Evolutionary conservation across 2,888 invertebrate genomes (phyloP), one percentile per base, ranked within the genome.

Genomic region (Eubasilissa splendida): DNA sequence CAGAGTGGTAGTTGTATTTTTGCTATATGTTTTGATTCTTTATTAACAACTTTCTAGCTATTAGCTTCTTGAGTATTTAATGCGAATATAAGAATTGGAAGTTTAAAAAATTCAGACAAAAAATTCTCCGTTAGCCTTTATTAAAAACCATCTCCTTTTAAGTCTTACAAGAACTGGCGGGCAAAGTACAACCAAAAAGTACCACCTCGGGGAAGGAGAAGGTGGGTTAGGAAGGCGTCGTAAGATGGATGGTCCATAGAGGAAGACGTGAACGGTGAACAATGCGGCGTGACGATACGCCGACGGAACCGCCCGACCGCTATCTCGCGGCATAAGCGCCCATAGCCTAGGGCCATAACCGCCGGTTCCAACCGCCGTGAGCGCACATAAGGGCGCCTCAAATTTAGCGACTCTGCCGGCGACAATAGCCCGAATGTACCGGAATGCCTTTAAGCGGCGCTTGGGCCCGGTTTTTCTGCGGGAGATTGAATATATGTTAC

Each of bases 351-450:
- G 90, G 88, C 90, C 88, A 89, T 90, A 90, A 89, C 88, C 88
- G 88, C 87, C 70, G 80, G 77, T 33, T 79, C 80, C 73, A 74
- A 88, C 87, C 88, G 88, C 87, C 88, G 88, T 88, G 88, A 90
- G 89, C 90, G 90, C 90, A 88, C 89, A 87, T 87, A 86, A 87
- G 87, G 90, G 88, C 87, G 89, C 88, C 88, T 88, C 88, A 88
- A 89, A 90, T 90, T 89, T 89, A 89, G 89, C 89, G 89, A 89
- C 89, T 89, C 89, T 89, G 88, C 88, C 82, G 75, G 80, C 74
- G 80, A 75, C 74, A 82, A 81, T 68, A 81, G 80, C 83, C 63
- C 80, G 77, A 84, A 84, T 83, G 82, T 88, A 88, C 88, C 88
- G 87, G 88, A 88, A 90, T 88, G 88, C 88, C 87, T 89, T 90